Percentiles rank a stretch among this genome's conserved stretches.
phyloP scores from a whole-genome alignment of 1,140 invertebrate species.

The Chrysopa pallens region DNA sequence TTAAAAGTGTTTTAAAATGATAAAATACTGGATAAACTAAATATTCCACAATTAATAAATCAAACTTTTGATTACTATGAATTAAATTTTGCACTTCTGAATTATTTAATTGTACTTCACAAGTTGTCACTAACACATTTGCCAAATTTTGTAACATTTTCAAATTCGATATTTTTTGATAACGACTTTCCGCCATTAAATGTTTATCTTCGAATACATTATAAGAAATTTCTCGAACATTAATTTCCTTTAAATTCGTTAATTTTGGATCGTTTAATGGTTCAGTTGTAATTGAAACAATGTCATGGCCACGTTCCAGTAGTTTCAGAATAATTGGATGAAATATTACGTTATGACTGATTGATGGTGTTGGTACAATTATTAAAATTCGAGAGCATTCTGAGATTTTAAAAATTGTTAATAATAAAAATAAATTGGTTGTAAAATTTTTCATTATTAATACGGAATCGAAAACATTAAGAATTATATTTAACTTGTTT shows the following conservation, averaged over 20 bases:
- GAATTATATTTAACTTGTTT: no score
- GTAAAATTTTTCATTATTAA: no score
- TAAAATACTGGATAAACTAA: slow-evolving; percentile 7
- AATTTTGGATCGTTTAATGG: slow-evolving; percentile 13
- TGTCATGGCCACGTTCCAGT: slow-evolving; percentile 25
- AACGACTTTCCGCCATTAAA: slow-evolving; percentile 1
- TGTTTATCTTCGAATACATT: slow-evolving; percentile 7
- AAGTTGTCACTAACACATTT: slow-evolving; percentile 1
- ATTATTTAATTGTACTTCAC: slow-evolving; percentile 13
- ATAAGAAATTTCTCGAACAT: slow-evolving; percentile 18
- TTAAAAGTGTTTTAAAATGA: slow-evolving; percentile 11
- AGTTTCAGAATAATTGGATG: slow-evolving; percentile 23
- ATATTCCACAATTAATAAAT: slow-evolving; percentile 18
- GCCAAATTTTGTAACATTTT: slow-evolving; percentile 12
- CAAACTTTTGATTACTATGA: slow-evolving; percentile 14
- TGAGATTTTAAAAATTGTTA: not conserved
- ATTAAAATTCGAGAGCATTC: slow-evolving; percentile 20
- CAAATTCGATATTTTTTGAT: slow-evolving; percentile 3
- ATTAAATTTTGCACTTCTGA: slow-evolving; percentile 19
- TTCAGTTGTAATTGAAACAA: slow-evolving; percentile 22
- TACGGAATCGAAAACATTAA: no score
- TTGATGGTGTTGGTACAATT: slow-evolving; percentile 24
- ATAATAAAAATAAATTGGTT: not conserved
- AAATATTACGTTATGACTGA: slow-evolving; percentile 27
- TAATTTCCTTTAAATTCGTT: slow-evolving; percentile 20